Evolutionary conservation across 1,140 invertebrate species (phyloP), one percentile per base, ranked within the genome.

Genomic region (Cydia splendana): DNA sequence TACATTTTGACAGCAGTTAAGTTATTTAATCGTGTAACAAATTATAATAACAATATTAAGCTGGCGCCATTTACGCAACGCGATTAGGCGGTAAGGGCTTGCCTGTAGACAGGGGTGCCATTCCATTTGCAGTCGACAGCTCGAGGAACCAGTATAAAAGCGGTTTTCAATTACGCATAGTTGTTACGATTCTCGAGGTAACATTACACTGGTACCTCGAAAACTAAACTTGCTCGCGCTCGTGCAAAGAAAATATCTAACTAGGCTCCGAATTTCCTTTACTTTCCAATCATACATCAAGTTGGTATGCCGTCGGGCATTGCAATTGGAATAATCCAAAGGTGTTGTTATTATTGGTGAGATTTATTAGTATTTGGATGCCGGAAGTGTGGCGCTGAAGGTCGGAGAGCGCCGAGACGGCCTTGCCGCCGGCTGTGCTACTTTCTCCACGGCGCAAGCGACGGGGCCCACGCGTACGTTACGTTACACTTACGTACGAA

Each of bases 361-460:
- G n/a, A n/a, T 65, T 77, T 65, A 57, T 65, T 62, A 42, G 48
- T 53, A 51, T n/a, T 57, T 77, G 75, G 76, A 69, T 78, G 76
- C 88, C 87, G 89, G 88, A 90, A 90, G 79, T 75, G 75, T 62
- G 78, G 78, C 69, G 75, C 78, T 81, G 86, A 90, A 89, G 88
- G 86, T 90, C 88, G 86, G 73, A 83, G 80, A 83, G 77, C 80
- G 80, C 79, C 81, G 82, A 81, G 81, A 84, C 86, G 88, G 84
- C 88, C 88, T 89, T 90, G 88, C 86, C 85, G 85, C 24, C 82
- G 85, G 87, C 84, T 88, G 88, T 86, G 84, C 87, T 80, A 91
- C 90, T 91, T 90, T 91, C 90, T 87, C 88, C 82, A 77, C 77
- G 79, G 67, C 24, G 75, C 65, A 42, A 71, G n/a, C 34, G 74